Conservation (phyloP, 1,140 invertebrate genomes). For the Lordiphosa stackelbergi region DNA sequence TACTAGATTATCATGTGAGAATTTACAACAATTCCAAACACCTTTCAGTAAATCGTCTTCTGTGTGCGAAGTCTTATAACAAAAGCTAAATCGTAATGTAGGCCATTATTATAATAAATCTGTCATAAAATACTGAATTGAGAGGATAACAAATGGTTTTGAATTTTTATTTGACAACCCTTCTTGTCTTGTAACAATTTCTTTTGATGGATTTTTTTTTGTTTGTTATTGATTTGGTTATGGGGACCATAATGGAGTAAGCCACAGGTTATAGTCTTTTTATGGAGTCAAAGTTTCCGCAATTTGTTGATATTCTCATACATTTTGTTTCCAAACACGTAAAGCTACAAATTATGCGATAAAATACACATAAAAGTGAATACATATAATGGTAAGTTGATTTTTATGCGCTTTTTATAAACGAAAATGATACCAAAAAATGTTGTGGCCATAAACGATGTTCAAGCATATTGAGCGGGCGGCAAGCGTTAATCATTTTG, state of each 20-base stretch:
- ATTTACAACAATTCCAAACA: too few relatives aligned
- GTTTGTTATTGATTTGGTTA: slow-evolving; percentile 5
- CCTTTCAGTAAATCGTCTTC: too few relatives aligned
- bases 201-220: too few relatives aligned
- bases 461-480: slow-evolving; percentile 14
- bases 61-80: too few relatives aligned
- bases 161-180: too few relatives aligned
- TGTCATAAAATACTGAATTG: too few relatives aligned
- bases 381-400: slow-evolving; percentile 35
- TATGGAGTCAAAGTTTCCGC: slow-evolving; percentile 11
- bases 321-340: slow-evolving; percentile 43
- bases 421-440: slow-evolving; percentile 12
- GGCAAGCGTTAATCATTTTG: slow-evolving; percentile 38
- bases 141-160: too few relatives aligned
- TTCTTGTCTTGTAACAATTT: too few relatives aligned
- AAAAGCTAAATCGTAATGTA: too few relatives aligned
- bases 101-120: too few relatives aligned
- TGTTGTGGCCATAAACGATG: slow-evolving; percentile 11
- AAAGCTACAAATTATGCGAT: slow-evolving; percentile 63
- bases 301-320: slow-evolving; percentile 8
- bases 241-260: slow-evolving; percentile 3
- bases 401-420: slow-evolving; percentile 36
- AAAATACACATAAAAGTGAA: slow-evolving; percentile 54
- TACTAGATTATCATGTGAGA: too few relatives aligned
- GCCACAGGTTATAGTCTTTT: slow-evolving; percentile 5